These are phyloP conservation scores for Pygmarrhopalites habei DNA, from an alignment of 1,140 invertebrate species.

Conservation along the genomic window DNA sequence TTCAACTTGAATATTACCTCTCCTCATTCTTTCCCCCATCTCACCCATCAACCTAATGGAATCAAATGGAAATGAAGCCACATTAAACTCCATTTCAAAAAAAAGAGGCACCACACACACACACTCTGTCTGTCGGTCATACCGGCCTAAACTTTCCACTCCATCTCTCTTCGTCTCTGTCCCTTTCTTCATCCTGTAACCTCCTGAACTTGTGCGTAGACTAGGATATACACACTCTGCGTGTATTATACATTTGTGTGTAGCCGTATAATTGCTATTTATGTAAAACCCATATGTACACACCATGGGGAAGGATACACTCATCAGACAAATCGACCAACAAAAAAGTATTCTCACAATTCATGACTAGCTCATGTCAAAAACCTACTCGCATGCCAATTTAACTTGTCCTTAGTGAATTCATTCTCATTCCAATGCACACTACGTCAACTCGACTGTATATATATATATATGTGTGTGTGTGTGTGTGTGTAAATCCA, in stretches of 20 bases:
- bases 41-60: slow-evolving; percentile 11
- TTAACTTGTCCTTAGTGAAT: background rate
- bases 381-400: background rate
- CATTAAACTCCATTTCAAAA: slow-evolving; percentile 4
- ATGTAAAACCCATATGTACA: background rate
- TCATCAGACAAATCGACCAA: background rate
- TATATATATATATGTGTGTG: background rate
- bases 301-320: background rate
- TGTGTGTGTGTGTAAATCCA: background rate
- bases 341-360: background rate
- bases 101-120: background rate
- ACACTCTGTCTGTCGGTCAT: background rate
- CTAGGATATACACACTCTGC: background rate
- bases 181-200: background rate
- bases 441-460: background rate
- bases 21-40: background rate
- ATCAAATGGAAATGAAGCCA: slow-evolving; percentile 11
- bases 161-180: background rate
- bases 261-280: background rate
- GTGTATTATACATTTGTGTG: background rate
- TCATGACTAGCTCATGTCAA: background rate
- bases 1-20: background rate
- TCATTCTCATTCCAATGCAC: background rate
- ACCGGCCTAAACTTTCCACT: background rate
- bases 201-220: background rate